Conservation (phyloP, 1,140 invertebrate species). For the Lepidurus couesii region DNA sequence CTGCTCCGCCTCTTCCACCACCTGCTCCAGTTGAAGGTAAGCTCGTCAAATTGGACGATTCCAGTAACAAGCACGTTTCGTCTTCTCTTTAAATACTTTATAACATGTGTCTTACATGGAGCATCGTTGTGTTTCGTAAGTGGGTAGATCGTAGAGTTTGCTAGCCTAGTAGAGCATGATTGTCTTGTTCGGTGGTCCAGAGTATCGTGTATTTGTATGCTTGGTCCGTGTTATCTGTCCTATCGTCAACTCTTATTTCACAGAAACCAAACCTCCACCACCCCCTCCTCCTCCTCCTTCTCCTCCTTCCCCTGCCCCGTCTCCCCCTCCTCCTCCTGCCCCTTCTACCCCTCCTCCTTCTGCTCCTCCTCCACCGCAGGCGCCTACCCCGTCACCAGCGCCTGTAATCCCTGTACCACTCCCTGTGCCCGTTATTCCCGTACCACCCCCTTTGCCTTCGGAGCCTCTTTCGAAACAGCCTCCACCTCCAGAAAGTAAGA, state of each 20-base stretch:
- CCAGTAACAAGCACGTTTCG: neutral
- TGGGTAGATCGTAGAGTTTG: neutral
- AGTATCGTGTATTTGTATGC: neutral
- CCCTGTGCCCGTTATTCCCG: neutral
- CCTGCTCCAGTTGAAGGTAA: neutral
- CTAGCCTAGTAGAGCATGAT: neutral
- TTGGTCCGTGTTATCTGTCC: neutral
- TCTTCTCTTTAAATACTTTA: neutral
- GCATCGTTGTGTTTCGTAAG: neutral
- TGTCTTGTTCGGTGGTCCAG: neutral
- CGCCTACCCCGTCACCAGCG: neutral
- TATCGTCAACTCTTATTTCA: neutral
- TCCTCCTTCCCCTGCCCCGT: neutral
- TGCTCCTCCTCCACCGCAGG: neutral
- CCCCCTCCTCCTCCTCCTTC: neutral
- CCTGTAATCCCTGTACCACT: neutral
- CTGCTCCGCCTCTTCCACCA: neutral
- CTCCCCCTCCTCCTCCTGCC: neutral
- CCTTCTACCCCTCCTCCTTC: too few species aligned
- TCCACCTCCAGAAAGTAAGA: constrained; percentile 17
- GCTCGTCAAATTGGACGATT: neutral
- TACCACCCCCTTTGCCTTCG: neutral
- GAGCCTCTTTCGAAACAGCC: neutral
- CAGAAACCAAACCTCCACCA: neutral
- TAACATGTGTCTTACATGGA: neutral